These are phyloP conservation scores for Acanthosepion esculentum DNA, from an alignment of 2,888 invertebrate species.

Conservation along the genomic window DNA sequence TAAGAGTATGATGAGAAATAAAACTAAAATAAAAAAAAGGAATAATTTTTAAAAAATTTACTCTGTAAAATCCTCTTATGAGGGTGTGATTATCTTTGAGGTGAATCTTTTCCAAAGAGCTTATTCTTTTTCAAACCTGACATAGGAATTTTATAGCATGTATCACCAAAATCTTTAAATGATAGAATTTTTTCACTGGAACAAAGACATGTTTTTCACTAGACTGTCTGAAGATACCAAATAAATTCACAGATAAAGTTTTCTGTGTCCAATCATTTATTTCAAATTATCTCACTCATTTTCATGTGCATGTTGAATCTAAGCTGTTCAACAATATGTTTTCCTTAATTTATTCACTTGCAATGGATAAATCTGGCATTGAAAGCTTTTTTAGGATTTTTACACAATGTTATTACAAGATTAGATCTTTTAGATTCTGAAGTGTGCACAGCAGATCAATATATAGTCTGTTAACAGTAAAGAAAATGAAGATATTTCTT, in stretches of 20 bases:
- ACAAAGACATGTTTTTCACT: not conserved
- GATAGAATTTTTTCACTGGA: not conserved
- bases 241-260: no score
- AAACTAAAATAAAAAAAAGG: not conserved
- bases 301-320: not conserved
- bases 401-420: no score
- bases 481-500: no score
- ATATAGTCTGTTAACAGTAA: no score
- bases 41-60: not conserved
- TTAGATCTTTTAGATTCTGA: no score
- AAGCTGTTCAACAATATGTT: not conserved
- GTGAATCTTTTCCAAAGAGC: not conserved
- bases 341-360: no score
- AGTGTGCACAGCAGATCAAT: no score
- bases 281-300: not conserved
- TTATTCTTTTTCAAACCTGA: not conserved
- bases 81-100: not conserved
- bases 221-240: not conserved
- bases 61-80: not conserved
- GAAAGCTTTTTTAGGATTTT: no score
- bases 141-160: no score
- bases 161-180: not conserved
- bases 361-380: no score
- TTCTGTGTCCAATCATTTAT: not conserved
- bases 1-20: constrained; percentile 17